Evolutionary conservation across 2,113 vertebrate species (phyloP).

Genomic region (Heterochromis multidens): DNA sequence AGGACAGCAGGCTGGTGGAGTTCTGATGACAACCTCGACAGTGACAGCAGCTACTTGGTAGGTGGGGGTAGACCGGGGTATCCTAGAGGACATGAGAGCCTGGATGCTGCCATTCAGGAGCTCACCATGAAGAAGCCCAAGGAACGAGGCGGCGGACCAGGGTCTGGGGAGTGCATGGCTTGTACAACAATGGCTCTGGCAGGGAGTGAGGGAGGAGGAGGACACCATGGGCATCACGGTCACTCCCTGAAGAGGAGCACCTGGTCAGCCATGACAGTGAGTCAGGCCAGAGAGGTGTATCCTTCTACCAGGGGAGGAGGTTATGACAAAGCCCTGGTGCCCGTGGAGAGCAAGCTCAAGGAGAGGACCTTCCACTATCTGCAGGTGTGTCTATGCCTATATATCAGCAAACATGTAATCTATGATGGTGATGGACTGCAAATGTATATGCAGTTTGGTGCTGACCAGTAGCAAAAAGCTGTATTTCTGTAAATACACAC

Average conservation of each 20-base stretch:
- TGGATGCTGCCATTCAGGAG: slow-evolving; percentile 95
- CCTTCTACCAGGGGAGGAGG: slow-evolving; percentile 76
- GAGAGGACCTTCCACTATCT: slow-evolving; percentile 94
- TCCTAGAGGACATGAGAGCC: slow-evolving; percentile 86
- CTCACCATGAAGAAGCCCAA: slow-evolving; percentile 94
- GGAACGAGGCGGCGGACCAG: slow-evolving; percentile 66
- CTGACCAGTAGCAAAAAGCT: too few relatives aligned
- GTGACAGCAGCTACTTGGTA: slow-evolving; percentile 94
- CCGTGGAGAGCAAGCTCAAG: slow-evolving; percentile 89
- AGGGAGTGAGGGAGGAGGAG: slow-evolving; percentile 71
- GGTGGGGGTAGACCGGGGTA: slow-evolving; percentile 73
- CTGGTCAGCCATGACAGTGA: slow-evolving; percentile 98
- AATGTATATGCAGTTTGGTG: neutral
- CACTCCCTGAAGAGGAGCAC: slow-evolving; percentile 94
- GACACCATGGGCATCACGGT: slow-evolving; percentile 65
- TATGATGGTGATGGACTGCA: neutral
- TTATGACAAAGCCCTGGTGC: slow-evolving; percentile 90
- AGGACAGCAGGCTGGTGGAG: slow-evolving; percentile 97
- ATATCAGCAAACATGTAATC: neutral
- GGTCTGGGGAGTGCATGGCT: slow-evolving; percentile 90
- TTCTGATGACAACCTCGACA: slow-evolving; percentile 98
- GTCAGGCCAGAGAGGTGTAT: slow-evolving; percentile 94
- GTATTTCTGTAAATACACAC: too few relatives aligned
- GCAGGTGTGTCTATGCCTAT: slow-evolving; percentile 81
- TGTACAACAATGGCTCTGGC: slow-evolving; percentile 92